Evolutionary conservation across 2,888 invertebrate genomes (phyloP).

Genomic region (Ptilodon capucinus): DNA sequence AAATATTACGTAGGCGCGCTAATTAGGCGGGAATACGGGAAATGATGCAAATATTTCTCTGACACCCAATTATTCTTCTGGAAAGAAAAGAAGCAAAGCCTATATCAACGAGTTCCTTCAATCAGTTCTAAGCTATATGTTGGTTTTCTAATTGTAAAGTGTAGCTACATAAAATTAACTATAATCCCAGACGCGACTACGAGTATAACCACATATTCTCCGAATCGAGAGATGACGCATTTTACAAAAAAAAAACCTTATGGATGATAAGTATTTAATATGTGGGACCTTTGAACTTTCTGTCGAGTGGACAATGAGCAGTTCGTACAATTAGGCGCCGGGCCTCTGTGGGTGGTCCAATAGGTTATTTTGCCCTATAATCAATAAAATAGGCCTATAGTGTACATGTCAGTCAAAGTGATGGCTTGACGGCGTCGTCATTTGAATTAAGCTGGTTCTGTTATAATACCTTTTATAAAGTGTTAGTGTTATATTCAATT

Average conservation of each 20-base stretch:
- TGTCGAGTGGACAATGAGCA: slow-evolving; percentile 54
- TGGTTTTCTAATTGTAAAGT: too few species aligned
- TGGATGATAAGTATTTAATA: slow-evolving; percentile 66
- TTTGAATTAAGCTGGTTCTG: slow-evolving; percentile 24
- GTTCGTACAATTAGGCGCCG: slow-evolving; percentile 58
- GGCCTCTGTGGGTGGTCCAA: slow-evolving; percentile 61
- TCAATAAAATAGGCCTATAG: slow-evolving; percentile 53
- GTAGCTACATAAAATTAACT: slow-evolving; percentile 11
- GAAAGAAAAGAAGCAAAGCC: too few species aligned
- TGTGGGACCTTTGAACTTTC: slow-evolving; percentile 62
- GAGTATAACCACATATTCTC: slow-evolving; percentile 17
- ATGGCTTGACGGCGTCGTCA: slow-evolving; percentile 50
- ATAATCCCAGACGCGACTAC: slow-evolving; percentile 8
- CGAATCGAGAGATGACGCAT: slow-evolving; percentile 40
- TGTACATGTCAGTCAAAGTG: slow-evolving; percentile 46
- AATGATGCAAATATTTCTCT: too few species aligned
- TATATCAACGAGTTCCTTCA: too few species aligned
- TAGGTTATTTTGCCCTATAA: slow-evolving; percentile 54
- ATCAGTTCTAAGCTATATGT: too few species aligned
- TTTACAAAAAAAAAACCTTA: slow-evolving; percentile 41
- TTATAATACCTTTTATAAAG: slow-evolving; percentile 24
- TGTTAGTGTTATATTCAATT: not conserved
- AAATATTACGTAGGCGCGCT: too few species aligned
- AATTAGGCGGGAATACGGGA: too few species aligned
- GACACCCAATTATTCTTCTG: too few species aligned